Conservation (phyloP, 2,113 vertebrate genomes). For the Lophochroa leadbeateri region DNA sequence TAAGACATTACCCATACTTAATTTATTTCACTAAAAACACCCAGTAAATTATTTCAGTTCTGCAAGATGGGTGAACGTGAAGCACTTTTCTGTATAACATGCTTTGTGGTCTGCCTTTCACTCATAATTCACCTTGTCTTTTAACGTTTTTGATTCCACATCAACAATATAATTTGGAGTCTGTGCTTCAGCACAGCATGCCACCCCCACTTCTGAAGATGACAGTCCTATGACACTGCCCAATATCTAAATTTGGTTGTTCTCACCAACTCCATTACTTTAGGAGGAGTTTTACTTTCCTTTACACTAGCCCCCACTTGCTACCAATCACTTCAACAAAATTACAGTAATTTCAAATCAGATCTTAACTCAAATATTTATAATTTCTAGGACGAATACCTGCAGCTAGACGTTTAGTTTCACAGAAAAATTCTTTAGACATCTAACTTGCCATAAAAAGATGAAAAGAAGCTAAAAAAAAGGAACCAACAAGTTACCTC, state of each 20-base stretch:
- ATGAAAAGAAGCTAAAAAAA: neutral
- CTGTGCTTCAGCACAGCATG: neutral
- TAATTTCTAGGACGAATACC: neutral
- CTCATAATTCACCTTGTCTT: neutral
- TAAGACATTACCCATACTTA: neutral
- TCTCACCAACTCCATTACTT: neutral
- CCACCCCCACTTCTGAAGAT: neutral
- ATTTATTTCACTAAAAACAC: neutral
- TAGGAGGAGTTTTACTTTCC: neutral
- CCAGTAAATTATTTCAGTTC: neutral
- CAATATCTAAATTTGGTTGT: neutral
- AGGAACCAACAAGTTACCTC: neutral
- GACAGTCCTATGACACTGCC: neutral
- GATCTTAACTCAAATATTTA: neutral
- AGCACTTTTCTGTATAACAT: neutral
- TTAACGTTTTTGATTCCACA: neutral
- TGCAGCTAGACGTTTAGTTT: neutral
- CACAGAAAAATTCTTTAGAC: neutral
- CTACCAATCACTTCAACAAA: neutral
- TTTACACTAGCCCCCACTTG: neutral
- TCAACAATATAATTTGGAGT: neutral
- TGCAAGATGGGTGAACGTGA: neutral
- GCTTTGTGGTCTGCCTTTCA: neutral
- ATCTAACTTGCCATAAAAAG: neutral
- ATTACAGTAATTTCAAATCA: neutral